These are phyloP conservation scores for Rapana venosa DNA, from an alignment of 2,888 invertebrate genomes.

Conservation along the genomic window DNA sequence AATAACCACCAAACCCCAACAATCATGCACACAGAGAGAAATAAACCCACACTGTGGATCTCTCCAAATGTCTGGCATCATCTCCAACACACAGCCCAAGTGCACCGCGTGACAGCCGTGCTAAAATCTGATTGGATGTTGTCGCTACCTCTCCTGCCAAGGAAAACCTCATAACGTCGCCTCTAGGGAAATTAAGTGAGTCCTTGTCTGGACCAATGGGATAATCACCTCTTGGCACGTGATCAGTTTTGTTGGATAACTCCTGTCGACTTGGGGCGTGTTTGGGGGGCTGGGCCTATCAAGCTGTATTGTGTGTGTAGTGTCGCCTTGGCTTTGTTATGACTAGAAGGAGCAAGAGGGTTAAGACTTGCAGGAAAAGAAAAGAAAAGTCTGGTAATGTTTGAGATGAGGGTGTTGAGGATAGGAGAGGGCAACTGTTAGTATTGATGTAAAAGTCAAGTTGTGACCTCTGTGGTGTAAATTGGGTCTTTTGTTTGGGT, in stretches of 20 bases:
- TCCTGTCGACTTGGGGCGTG: conserved; percentile 6
- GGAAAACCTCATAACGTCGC: background rate
- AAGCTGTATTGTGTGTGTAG: no score
- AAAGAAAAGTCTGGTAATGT: no score
- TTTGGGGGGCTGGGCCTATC: background rate
- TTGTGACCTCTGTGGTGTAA: no score
- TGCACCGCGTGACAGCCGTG: background rate
- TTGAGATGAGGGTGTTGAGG: no score
- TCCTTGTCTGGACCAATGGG: conserved; percentile 20
- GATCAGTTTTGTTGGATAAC: conserved; percentile 27
- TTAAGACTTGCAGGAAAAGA: no score
- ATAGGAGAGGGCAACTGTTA: no score
- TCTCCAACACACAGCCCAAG: background rate
- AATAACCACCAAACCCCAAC: background rate
- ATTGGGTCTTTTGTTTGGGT: no score
- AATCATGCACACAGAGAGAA: background rate
- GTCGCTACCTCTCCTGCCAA: conserved; percentile 3
- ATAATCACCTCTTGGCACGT: background rate
- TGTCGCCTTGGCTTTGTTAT: no score
- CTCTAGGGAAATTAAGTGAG: conserved; percentile 16
- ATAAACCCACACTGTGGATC: background rate
- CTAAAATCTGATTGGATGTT: background rate
- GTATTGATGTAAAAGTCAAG: no score
- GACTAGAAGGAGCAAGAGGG: no score
- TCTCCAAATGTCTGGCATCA: background rate